Evolutionary conservation across 92 coral and sea anemone species (phyloP).

Genomic region (Palythoa grandis): DNA sequence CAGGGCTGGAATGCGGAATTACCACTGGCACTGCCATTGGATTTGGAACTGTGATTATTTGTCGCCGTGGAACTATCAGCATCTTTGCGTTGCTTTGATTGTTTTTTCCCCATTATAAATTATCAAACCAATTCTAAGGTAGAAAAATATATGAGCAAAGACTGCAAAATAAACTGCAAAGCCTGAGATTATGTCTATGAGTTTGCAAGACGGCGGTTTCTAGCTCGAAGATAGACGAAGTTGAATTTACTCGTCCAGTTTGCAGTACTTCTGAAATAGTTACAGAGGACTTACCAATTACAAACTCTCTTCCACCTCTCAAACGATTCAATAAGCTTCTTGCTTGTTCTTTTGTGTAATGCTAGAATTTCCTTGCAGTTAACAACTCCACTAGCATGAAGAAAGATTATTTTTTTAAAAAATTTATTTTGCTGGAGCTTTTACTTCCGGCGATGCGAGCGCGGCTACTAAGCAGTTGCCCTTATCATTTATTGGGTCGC

Average conservation of each 20-base stretch:
- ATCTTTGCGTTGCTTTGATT: slow-evolving; percentile 10
- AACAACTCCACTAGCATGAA: too few species aligned
- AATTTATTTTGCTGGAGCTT: background rate
- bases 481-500: slow-evolving; percentile 53
- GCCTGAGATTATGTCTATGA: background rate
- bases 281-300: too few species aligned
- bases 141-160: background rate
- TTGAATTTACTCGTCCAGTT: background rate
- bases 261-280: too few species aligned
- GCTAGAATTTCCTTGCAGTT: too few species aligned
- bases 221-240: background rate
- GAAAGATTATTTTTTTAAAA: too few species aligned
- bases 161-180: background rate
- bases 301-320: background rate
- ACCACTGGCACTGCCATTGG: too few species aligned
- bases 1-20: background rate
- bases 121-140: background rate
- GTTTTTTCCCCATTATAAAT: slow-evolving; percentile 16
- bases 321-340: background rate
- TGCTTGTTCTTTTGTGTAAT: background rate
- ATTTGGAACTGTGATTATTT: background rate
- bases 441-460: background rate
- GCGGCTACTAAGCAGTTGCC: slow-evolving; percentile 23
- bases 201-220: background rate
- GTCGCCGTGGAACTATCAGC: background rate